phyloP scores from a whole-genome alignment of 2,113 vertebrate species.

The Tylochromis polylepis region DNA sequence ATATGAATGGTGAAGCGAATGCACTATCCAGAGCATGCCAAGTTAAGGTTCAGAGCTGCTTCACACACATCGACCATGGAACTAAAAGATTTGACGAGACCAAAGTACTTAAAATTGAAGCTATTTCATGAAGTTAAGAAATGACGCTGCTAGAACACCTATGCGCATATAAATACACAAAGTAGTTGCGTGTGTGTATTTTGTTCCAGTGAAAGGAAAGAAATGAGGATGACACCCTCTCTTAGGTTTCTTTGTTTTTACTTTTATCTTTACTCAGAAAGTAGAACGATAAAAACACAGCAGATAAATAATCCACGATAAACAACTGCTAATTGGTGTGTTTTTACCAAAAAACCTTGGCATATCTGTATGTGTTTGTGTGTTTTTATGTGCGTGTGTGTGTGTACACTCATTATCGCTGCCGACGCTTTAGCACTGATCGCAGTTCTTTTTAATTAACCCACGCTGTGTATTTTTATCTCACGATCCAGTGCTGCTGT shows the following conservation, averaged over 20 bases:
- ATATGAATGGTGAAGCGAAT: constrained; percentile 34
- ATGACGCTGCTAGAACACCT: neutral
- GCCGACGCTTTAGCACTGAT: constrained; percentile 18
- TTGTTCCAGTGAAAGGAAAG: neutral
- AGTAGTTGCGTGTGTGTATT: neutral
- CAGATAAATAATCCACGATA: constrained; percentile 32
- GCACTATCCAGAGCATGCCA: neutral
- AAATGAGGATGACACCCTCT: neutral
- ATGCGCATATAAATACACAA: neutral
- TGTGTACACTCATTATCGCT: constrained; percentile 34
- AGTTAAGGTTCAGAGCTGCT: neutral
- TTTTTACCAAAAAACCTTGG: constrained; percentile 22
- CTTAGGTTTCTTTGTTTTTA: neutral
- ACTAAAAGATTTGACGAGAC: neutral
- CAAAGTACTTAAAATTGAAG: neutral
- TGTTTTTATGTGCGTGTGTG: neutral
- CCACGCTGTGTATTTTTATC: constrained; percentile 41
- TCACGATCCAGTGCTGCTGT: neutral
- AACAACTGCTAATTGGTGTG: constrained; percentile 57
- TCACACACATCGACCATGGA: neutral
- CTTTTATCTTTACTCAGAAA: constrained; percentile 14
- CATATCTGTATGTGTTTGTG: neutral
- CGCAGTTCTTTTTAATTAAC: constrained; percentile 56
- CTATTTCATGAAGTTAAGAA: neutral
- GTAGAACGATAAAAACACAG: constrained; percentile 18